Conservation (phyloP, 2,797 vertebrate species). For the Silurus aristotelis region DNA sequence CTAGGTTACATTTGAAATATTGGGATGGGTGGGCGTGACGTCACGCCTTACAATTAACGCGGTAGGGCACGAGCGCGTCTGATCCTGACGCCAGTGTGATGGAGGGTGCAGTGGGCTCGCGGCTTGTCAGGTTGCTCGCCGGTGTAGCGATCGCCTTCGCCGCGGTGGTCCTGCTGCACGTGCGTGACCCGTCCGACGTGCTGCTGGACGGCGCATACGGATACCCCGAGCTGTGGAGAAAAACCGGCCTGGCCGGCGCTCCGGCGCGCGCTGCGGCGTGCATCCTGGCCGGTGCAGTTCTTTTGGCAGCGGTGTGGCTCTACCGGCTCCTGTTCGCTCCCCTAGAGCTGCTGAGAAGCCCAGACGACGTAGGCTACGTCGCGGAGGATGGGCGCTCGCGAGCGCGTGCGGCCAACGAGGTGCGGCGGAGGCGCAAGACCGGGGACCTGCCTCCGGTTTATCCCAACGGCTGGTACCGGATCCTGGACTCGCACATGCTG, state of each 20-base stretch:
- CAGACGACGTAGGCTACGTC: slow-evolving; percentile 79
- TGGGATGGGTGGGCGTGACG: slow-evolving; percentile 9
- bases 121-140: slow-evolving; percentile 49
- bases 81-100: slow-evolving; percentile 20
- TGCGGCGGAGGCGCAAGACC: slow-evolving; percentile 72
- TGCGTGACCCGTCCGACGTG: slow-evolving; percentile 54
- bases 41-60: slow-evolving; percentile 7
- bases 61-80: neutral
- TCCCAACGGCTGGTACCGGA: slow-evolving; percentile 83
- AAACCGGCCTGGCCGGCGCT: slow-evolving; percentile 52
- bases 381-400: slow-evolving; percentile 68
- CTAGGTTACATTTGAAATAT: slow-evolving; percentile 2
- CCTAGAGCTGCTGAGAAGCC: slow-evolving; percentile 68
- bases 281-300: slow-evolving; percentile 54
- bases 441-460: slow-evolving; percentile 80
- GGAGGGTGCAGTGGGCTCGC: slow-evolving; percentile 37
- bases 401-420: slow-evolving; percentile 71
- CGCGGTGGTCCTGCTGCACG: slow-evolving; percentile 56
- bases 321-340: slow-evolving; percentile 73
- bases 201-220: slow-evolving; percentile 34
- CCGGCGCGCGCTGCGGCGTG: slow-evolving; percentile 53
- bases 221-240: slow-evolving; percentile 60
- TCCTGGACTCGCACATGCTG: slow-evolving; percentile 77
- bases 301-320: slow-evolving; percentile 62
- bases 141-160: slow-evolving; percentile 52